Evolutionary conservation across 2,888 invertebrate genomes (phyloP).

Genomic region (Hypsopygia costalis): DNA sequence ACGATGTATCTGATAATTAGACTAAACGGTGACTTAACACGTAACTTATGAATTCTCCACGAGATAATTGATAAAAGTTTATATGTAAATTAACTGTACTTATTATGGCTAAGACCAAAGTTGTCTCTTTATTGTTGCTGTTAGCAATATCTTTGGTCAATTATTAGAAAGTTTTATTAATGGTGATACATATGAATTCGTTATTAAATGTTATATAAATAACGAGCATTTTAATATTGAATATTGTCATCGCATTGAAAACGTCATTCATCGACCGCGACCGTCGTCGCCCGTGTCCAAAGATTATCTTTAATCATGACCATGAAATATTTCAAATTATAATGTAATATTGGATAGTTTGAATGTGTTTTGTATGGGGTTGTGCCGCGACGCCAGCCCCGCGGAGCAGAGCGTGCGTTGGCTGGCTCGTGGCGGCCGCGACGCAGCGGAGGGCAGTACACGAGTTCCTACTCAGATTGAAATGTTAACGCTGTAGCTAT

Average conservation of each 20-base stretch:
- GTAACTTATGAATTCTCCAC: constrained; percentile 41
- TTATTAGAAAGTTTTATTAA: constrained; percentile 72
- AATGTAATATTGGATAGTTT: not conserved
- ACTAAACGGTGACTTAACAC: constrained; percentile 35
- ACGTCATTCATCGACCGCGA: constrained; percentile 11
- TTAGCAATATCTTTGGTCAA: constrained; percentile 78
- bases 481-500: constrained; percentile 40
- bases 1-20: constrained; percentile 38
- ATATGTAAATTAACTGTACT: constrained; percentile 61
- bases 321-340: not conserved
- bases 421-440: not conserved
- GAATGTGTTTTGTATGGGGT: not conserved
- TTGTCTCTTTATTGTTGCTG: constrained; percentile 64
- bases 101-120: constrained; percentile 70
- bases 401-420: not conserved
- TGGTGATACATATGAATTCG: constrained; percentile 53
- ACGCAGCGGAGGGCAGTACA: constrained; percentile 12
- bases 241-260: constrained; percentile 24
- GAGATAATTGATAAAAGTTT: constrained; percentile 40
- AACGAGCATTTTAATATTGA: constrained; percentile 54
- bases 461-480: constrained; percentile 58
- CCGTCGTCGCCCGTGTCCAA: constrained; percentile 16
- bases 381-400: not conserved
- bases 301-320: constrained; percentile 1
- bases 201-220: constrained; percentile 52